phyloP scores from a whole-genome alignment of 2,113 vertebrate species.

The Oryctolagus cuniculus region DNA sequence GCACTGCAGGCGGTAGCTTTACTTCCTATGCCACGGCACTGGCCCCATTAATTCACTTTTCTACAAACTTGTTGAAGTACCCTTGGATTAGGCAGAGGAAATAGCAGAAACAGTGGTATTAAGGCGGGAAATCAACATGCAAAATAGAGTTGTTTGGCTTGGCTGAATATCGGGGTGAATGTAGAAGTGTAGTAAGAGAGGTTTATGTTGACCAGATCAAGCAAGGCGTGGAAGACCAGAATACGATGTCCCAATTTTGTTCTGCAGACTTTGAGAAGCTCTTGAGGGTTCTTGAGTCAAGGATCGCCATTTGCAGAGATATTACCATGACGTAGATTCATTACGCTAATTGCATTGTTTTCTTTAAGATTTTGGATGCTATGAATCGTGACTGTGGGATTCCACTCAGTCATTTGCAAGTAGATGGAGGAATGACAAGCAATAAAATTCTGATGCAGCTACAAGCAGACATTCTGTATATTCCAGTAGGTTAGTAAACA shows the following conservation, averaged over 20 bases:
- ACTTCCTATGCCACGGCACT: too few relatives aligned
- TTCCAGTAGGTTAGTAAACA: conserved; percentile 93
- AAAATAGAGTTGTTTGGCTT: background rate
- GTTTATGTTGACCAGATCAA: background rate
- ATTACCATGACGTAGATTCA: background rate
- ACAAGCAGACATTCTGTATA: conserved; percentile 96
- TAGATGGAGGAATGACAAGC: conserved; percentile 97
- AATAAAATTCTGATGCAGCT: conserved; percentile 97
- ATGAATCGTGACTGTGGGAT: conserved; percentile 98
- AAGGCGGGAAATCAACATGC: background rate
- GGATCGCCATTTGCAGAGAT: conserved; percentile 5
- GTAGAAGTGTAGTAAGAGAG: background rate
- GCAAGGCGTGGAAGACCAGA: background rate
- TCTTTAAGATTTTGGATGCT: conserved; percentile 95
- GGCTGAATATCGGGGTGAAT: background rate
- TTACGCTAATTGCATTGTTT: conserved; percentile 59
- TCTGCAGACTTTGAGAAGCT: background rate
- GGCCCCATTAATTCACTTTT: too few relatives aligned
- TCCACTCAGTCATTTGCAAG: conserved; percentile 93
- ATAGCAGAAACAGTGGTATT: background rate
- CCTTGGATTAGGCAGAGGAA: background rate
- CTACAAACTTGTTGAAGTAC: too few relatives aligned
- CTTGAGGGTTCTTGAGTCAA: background rate
- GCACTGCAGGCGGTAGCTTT: too few relatives aligned
- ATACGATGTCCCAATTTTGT: background rate